Evolutionary conservation across 2,797 vertebrate genomes (phyloP).

Genomic region (Platalea minor): DNA sequence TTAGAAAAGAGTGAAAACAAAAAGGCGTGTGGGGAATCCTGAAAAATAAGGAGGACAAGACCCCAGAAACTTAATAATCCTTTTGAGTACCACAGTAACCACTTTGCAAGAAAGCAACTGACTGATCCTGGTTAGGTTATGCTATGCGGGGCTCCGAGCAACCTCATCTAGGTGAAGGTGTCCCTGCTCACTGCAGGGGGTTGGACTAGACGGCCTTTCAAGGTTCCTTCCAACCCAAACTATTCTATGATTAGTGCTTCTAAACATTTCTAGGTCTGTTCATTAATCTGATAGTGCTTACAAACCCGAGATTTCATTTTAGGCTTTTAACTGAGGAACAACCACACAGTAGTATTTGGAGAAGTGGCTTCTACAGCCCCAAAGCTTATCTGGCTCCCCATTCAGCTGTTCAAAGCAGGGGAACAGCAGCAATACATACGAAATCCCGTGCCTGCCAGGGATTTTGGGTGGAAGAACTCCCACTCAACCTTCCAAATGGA

Average conservation of each 20-base stretch:
- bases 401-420: neutral
- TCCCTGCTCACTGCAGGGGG: neutral
- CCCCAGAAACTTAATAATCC: neutral
- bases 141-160: neutral
- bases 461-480: neutral
- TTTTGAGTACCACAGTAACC: neutral
- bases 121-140: neutral
- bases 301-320: neutral
- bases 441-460: neutral
- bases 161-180: neutral
- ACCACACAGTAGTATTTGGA: neutral
- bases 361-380: neutral
- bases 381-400: neutral
- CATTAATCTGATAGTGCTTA: neutral
- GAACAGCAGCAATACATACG: neutral
- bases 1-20: neutral
- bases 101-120: neutral
- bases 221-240: neutral
- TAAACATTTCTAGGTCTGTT: neutral
- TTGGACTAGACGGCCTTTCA: neutral
- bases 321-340: neutral
- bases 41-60: neutral
- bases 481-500: neutral
- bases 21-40: neutral
- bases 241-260: neutral